Evolutionary conservation across 2,888 invertebrate genomes (phyloP), one percentile per base, ranked within the genome.

Genomic region (Zele albiditarsus): DNA sequence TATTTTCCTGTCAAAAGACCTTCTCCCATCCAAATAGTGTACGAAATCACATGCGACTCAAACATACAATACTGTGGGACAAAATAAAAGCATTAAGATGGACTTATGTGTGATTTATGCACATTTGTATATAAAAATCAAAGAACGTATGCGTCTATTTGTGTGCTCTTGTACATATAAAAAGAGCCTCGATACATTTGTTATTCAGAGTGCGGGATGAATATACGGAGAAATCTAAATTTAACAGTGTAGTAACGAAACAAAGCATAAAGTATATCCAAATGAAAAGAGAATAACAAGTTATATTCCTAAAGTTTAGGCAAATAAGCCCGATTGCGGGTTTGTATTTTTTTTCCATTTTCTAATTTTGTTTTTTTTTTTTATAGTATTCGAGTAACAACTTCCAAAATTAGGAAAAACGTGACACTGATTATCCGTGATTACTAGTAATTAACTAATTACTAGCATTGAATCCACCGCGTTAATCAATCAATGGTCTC

Each of bases 1-100:
- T 95, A 73, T 90, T 92, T 75, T 91, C 93, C 80, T 96, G 95
- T 90, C 93, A 94, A 72, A 92, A 94, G 79, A 91, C 92, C 82
- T 96, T 95, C 90, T 93, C 94, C 78, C 95, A 96, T 90, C 96
- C 96, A 78, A 96, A 96, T 91, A 95, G 95, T 75, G 96, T 96
- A 82, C 92, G 95, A 84, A 96, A 96, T 91, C 95, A 96, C 90
- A 95, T 96, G 95, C 91, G 96, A 83, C 92, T 94, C 86, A 96
- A 96, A 89, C 96, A 96, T 90, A 93, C 94, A 66, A 90, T 92
- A 81, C 94, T 95, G 87, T 96, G 95, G 96, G 94, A 94, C 86
- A 92, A 93, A 89, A 96, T 96, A 93, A 96, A 96, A 90, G 94
- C 94, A 73, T 91, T 94, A 80, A 93, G 93, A 86, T 94, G 94